Evolutionary conservation across 2,113 vertebrate species (phyloP).

Genomic region (Microtus richardsoni): DNA sequence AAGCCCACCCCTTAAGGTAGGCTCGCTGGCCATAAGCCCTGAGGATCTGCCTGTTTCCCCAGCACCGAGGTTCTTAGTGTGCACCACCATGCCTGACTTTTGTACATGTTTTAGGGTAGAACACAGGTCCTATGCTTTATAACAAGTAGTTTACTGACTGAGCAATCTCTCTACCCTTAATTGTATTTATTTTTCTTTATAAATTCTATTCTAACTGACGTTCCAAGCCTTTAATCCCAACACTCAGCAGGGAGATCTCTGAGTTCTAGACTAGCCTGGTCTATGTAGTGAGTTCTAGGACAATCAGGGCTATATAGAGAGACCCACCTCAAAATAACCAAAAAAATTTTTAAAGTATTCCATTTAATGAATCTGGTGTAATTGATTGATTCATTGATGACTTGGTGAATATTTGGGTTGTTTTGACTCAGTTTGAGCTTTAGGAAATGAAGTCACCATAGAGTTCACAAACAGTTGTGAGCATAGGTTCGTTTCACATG

Average conservation of each 20-base stretch:
- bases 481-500: background rate
- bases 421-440: conserved; percentile 6
- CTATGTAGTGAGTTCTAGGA: background rate
- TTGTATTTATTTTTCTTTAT: conserved; percentile 12
- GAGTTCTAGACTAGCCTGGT: background rate
- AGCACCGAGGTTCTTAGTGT: background rate
- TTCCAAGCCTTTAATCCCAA: background rate
- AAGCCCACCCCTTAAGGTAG: background rate
- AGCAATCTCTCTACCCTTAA: background rate
- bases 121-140: background rate
- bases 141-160: background rate
- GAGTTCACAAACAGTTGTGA: background rate
- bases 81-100: background rate
- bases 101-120: background rate
- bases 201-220: background rate
- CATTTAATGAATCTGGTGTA: background rate
- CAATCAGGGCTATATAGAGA: background rate
- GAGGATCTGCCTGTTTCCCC: background rate
- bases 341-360: background rate
- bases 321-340: background rate
- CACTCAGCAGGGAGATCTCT: background rate
- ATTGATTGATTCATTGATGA: background rate
- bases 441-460: background rate
- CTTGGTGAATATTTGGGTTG: background rate
- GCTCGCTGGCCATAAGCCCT: background rate